Evolutionary conservation across 2,797 vertebrate genomes (phyloP), one percentile per base, ranked within the genome.

Genomic region (Cuculus canorus): DNA sequence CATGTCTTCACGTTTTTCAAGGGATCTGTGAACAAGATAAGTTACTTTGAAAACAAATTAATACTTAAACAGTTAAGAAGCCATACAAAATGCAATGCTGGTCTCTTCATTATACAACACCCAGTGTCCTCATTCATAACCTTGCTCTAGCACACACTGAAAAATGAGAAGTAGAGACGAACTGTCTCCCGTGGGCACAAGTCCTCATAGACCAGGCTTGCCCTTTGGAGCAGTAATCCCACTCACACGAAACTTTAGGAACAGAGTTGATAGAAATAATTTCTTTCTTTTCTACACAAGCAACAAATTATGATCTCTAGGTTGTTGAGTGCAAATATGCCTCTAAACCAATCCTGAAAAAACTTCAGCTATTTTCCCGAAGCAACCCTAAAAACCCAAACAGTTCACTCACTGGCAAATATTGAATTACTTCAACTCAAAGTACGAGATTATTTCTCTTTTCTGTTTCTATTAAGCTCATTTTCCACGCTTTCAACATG

Each of bases 151-250:
- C 0, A 2, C 47, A 57, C 14, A 57, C 21, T 25, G 32, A 45
- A 53, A 64, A 54, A 19, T 6, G 15, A 7, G 3, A 65, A 70
- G 19, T 9, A 21, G 32, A 71, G 19, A 73, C 24, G 28, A 59
- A 43, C 27, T 25, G 14, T 27, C 28, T 43, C 18, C 12, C 11
- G 22, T 12, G 1, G 25, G 13, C 1, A 3, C 12, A 14, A 65
- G 54, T 39, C 47, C 48, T 47, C 1, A 0, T 5, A 39, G 9
- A 45, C 11, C 2, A 2, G 21, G 32, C 22, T 32, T 59, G 18
- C 9, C 9, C 24, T 48, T 33, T 33, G 52, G 43, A 78, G 33
- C 10, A n/a, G 45, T 18, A 59, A 59, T 59, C 33, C 56, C 50
- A 33, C 56, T 47, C 50, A 65, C 0, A 5, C n/a, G 66, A 53